A percentile compares a stretch with the other conserved stretches of the same genome.
Evolutionary conservation across 2,888 invertebrate genomes (phyloP).

Genomic region (Fragum whitleyi): DNA sequence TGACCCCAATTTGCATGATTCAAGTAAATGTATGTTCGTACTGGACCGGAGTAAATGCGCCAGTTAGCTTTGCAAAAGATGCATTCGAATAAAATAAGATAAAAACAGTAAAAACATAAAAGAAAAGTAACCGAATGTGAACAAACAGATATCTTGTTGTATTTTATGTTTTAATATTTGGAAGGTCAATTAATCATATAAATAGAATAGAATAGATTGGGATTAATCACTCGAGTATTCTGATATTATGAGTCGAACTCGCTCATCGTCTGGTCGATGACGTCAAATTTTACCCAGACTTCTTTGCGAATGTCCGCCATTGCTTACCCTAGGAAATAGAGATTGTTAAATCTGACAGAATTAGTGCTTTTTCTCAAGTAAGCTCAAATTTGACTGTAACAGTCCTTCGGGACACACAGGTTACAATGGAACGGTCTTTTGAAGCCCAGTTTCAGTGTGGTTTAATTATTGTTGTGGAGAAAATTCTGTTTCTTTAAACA

Average conservation of each 20-base stretch:
- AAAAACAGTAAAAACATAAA: no score
- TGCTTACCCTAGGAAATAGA: constrained; percentile 58
- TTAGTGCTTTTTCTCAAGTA: constrained; percentile 26
- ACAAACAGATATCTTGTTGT: no score
- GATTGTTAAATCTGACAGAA: constrained; percentile 41
- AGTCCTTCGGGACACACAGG: constrained; percentile 37
- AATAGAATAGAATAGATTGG: no score
- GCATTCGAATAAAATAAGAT: no score
- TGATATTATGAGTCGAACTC: background rate
- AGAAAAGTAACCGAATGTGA: no score
- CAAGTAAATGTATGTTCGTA: no score
- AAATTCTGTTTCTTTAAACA: constrained; percentile 53
- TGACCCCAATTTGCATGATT: no score
- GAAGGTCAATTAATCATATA: no score
- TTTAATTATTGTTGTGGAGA: constrained; percentile 34
- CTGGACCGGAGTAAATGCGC: no score
- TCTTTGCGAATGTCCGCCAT: constrained; percentile 74
- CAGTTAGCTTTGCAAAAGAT: no score
- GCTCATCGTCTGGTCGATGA: constrained; percentile 51
- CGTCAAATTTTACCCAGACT: constrained; percentile 66
- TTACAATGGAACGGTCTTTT: constrained; percentile 46
- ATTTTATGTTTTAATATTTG: no score
- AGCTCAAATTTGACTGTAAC: constrained; percentile 37
- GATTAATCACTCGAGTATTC: constrained; percentile 17
- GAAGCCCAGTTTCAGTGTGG: constrained; percentile 31